Percentiles rank a stretch among this genome's conserved stretches.
These are phyloP conservation scores for Todiramphus chloris DNA, from an alignment of 2,113 vertebrate genomes.

Conservation along the genomic window DNA sequence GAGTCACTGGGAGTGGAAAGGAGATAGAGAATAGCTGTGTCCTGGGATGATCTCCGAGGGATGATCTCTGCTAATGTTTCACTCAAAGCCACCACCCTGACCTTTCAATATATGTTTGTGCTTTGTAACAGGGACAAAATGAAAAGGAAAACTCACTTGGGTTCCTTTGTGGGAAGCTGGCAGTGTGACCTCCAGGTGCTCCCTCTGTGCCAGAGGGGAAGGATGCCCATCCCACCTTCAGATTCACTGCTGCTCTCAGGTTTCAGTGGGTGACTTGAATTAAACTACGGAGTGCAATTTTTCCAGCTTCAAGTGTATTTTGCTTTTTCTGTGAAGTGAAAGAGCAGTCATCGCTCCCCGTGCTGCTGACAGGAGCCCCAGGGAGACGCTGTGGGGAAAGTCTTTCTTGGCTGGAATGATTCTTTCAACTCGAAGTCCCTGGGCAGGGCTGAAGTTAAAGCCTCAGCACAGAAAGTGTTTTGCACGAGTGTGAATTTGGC, in stretches of 20 bases:
- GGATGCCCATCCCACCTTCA: not conserved
- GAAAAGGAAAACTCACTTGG: not conserved
- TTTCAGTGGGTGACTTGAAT: not conserved
- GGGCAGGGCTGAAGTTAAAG: not conserved
- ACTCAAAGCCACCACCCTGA: not conserved
- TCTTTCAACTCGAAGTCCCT: not conserved
- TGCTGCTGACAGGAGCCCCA: not conserved
- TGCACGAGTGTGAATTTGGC: not conserved
- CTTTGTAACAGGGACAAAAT: not conserved
- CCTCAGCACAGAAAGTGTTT: not conserved
- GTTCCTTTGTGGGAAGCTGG: not conserved
- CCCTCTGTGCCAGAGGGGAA: not conserved
- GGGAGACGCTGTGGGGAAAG: not conserved
- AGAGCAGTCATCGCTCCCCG: accelerated
- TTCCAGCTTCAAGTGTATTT: not conserved
- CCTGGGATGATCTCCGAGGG: not conserved
- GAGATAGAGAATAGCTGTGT: not conserved
- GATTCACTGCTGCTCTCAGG: not conserved
- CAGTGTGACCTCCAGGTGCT: not conserved
- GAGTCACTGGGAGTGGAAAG: not conserved
- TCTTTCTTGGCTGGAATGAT: not conserved
- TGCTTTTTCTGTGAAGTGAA: not conserved
- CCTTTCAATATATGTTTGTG: not conserved
- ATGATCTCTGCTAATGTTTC: not conserved
- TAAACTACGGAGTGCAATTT: not conserved